A percentile compares a stretch with the other conserved stretches of the same genome.
Evolutionary conservation across 2,113 vertebrate genomes (phyloP).

Genomic region (Pelobates fuscus): DNA sequence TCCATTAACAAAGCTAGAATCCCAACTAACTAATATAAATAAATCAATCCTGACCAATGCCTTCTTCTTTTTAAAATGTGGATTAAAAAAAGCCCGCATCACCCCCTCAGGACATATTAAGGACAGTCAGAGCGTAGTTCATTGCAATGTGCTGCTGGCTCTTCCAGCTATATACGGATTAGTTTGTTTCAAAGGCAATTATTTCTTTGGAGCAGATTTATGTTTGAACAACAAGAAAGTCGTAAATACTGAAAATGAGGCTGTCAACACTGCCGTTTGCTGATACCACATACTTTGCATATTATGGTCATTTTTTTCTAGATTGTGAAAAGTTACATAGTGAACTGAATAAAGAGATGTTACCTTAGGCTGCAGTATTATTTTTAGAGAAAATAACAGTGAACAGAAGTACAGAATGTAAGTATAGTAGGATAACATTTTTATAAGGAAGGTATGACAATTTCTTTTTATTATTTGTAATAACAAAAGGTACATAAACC

Average conservation of each 20-base stretch:
- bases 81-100: no score
- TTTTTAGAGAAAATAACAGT: background rate
- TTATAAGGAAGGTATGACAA: no score
- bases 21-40: no score
- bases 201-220: constrained; percentile 34
- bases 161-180: constrained; percentile 5
- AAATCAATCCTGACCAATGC: no score
- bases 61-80: no score
- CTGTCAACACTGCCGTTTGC: constrained; percentile 40
- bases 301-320: constrained; percentile 34
- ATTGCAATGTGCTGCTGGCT: constrained; percentile 2
- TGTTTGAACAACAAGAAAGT: constrained; percentile 25
- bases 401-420: no score
- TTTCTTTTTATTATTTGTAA: no score
- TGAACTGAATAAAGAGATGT: constrained; percentile 1
- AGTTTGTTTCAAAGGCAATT: constrained; percentile 34
- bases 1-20: no score
- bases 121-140: background rate
- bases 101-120: no score
- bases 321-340: constrained; percentile 20
- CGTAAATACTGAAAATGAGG: constrained; percentile 39
- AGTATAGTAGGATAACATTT: no score
- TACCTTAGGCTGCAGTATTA: background rate
- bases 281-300: constrained; percentile 41
- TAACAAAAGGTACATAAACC: no score